Evolutionary conservation across 2,113 vertebrate genomes (phyloP), one percentile per base, ranked within the genome.

Genomic region (Rhadina sibilatrix): DNA sequence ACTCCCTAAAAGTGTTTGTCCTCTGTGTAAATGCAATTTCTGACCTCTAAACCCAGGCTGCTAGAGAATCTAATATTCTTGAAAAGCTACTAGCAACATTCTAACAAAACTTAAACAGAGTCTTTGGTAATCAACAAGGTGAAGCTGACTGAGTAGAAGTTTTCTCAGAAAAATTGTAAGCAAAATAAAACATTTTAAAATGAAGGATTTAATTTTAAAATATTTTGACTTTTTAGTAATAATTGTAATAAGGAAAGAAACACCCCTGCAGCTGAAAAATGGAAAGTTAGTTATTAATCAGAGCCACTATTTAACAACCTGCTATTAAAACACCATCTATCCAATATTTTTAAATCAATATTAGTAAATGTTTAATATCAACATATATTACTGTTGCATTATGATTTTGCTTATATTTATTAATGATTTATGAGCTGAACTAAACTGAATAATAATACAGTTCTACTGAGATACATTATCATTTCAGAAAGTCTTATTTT

Each of bases 81-180:
- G 8, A 40, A 83, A 83, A 70, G 7, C 28, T 64, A 7, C 5
- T 53, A 28, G 5, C 5, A 93, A 18, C 1, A 25, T 53, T 82
- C 1, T 4, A 49, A 44, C 2, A 40, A n/a, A 77, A 22, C 6
- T 61, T 80, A 18, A 71, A 71, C 7, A 4, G 15, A 47, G 17
- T 15, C 23, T 66, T 47, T 44, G 56, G 5, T 61, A 70, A 79
- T 60, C 7, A 9, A 21, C 21, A 79, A 0, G 0, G 42, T 25
- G 11, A 56, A 75, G 40, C 4, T 57, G 28, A 69, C 46, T 54
- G 10, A 2, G 10, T 23, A 40, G 5, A 50, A 50, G 17, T 35
- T 64, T 69, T 65, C 18, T 18, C 12, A 75, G 21, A 82, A 82
- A 69, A 63, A 49, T 2, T 13, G 1, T 20, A 38, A 54, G 22